phyloP scores from a whole-genome alignment of 2,888 invertebrate genomes.

The Cinara cedri region DNA sequence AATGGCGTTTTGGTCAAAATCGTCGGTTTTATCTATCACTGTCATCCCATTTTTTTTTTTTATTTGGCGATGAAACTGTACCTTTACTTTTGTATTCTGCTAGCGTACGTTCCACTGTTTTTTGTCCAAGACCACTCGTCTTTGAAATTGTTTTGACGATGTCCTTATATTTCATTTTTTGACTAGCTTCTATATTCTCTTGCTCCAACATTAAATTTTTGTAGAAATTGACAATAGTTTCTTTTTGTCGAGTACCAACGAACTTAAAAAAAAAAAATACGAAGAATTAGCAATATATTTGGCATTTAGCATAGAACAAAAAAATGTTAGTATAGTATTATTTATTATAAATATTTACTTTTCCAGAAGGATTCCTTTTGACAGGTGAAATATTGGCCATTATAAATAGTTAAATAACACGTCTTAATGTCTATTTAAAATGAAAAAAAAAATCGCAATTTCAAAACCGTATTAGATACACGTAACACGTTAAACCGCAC shows the following conservation, averaged over 20 bases:
- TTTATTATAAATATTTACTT: background rate
- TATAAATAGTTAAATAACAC: background rate
- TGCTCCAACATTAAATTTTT: background rate
- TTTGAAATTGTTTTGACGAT: background rate
- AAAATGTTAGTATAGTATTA: background rate
- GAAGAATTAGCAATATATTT: background rate
- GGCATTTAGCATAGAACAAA: background rate
- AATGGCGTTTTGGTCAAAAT: conserved; percentile 19
- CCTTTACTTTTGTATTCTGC: background rate
- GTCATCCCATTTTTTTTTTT: background rate
- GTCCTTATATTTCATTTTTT: conserved; percentile 7
- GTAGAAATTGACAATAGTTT: conserved; percentile 12
- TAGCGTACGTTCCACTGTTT: background rate
- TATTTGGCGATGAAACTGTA: background rate
- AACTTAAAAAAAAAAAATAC: conserved; percentile 7
- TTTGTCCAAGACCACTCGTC: background rate
- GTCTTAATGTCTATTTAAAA: background rate
- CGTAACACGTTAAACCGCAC: background rate
- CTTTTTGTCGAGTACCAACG: background rate
- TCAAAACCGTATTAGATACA: background rate
- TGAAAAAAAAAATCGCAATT: background rate
- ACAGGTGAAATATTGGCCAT: background rate
- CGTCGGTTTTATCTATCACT: conserved; percentile 8
- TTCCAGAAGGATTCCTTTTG: background rate
- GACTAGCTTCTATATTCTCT: background rate